Evolutionary conservation across 2,888 invertebrate species (phyloP), one percentile per base, ranked within the genome.

Genomic region (Tinea pellionella): DNA sequence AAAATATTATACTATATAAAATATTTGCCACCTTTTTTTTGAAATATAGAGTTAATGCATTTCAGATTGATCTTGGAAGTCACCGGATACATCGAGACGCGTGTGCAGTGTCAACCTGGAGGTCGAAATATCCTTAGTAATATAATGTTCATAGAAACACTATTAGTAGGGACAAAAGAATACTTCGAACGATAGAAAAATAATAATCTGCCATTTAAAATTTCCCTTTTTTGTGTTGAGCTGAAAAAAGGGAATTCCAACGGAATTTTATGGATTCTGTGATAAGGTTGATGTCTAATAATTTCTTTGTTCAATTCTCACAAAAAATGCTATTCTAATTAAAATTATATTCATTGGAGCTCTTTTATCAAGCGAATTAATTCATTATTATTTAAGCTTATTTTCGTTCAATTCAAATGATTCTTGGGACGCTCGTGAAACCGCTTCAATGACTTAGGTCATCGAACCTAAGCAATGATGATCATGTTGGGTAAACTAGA

Each of bases 171-270:
- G 4, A 55, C 19, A 55, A 19, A 55, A n/a, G 4, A 55, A 19
- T 55, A 55, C 24, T 55, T 55, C 16, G 55, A 55, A n/a, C 55
- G 24, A 55, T 55, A 8, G 24, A 55, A 55, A 55, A 55, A 55
- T 37, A 37, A 37, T 55, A 55, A 55, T 55, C 55, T 19, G 55
- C 55, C 24, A 29, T 55, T 55, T 55, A 2, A 55, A 55, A 19
- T 24, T 55, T 55, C 19, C 55, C 55, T 24, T 19, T 55, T 55
- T 55, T 55, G 18, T 55, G 9, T 15, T 15, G 19, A 19, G n/a
- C 6, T 2, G 37, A 37, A 37, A 19, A 37, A 12, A n/a, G 12
- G 18, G 29, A 55, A 1, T 55, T 55, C 11, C 24, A 16, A 16
- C 1, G n/a, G 19, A 55, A 24, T 55, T 55, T 19, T 55, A 19